Conservation (phyloP, 2,888 invertebrate genomes). For the Muscina levida region DNA sequence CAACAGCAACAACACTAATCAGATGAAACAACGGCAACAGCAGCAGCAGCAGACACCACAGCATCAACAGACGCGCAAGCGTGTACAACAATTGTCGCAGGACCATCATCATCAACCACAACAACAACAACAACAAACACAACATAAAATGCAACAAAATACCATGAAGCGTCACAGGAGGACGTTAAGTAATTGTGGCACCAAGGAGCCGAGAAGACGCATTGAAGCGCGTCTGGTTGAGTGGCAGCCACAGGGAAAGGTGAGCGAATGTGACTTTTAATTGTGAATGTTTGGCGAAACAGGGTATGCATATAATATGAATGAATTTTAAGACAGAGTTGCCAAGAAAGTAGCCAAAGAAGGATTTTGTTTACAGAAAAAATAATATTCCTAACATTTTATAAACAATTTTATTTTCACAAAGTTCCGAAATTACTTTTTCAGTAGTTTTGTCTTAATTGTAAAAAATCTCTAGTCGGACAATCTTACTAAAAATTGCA, state of each 20-base stretch:
- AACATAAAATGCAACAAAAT: constrained; percentile 74
- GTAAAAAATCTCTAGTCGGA: no score
- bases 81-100: neutral
- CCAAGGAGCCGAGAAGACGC: constrained; percentile 81
- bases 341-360: neutral
- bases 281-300: no score
- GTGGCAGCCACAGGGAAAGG: constrained; percentile 82
- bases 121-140: constrained; percentile 65
- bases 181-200: constrained; percentile 81
- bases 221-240: constrained; percentile 82
- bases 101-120: constrained; percentile 64
- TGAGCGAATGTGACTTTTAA: no score
- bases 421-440: no score
- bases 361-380: neutral
- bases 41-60: constrained; percentile 37
- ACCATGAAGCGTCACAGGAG: constrained; percentile 78
- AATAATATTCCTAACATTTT: no score
- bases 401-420: no score
- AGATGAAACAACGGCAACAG: constrained; percentile 17
- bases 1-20: neutral
- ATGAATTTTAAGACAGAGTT: constrained; percentile 17
- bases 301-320: neutral
- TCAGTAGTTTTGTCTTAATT: no score
- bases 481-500: no score
- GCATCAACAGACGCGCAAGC: neutral